These are phyloP conservation scores for Malurus elegans DNA, from an alignment of 2,113 vertebrate genomes.

Conservation along the genomic window DNA sequence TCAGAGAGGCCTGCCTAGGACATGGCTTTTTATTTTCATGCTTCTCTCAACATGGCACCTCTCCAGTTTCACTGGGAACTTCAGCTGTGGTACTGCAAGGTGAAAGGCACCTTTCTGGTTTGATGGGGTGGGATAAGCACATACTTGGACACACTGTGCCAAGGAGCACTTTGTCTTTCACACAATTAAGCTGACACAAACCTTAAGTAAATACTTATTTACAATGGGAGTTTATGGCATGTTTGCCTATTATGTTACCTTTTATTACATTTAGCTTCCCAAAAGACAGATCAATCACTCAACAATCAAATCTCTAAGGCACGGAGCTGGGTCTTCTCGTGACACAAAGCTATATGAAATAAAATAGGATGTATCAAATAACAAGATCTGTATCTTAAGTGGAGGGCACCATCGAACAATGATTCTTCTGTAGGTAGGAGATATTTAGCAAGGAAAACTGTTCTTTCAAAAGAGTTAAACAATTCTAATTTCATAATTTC, in stretches of 20 bases:
- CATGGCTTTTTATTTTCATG: background rate
- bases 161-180: background rate
- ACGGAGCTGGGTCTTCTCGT: background rate
- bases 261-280: background rate
- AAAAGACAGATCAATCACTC: background rate
- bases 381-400: background rate
- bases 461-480: background rate
- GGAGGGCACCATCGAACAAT: background rate
- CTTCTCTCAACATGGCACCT: background rate
- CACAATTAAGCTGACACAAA: background rate
- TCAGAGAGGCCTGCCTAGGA: background rate
- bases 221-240: background rate
- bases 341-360: background rate
- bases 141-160: background rate
- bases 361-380: background rate
- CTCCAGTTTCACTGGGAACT: background rate
- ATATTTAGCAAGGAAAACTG: background rate
- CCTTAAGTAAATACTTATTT: background rate
- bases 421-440: background rate
- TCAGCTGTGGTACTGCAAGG: background rate
- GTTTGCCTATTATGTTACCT: background rate
- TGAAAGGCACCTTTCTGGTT: background rate
- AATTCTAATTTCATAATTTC: constrained; percentile 36
- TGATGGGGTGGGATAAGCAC: background rate
- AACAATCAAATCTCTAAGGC: background rate